Conservation (phyloP, 2,888 invertebrate species). For the Plagodis pulveraria region DNA sequence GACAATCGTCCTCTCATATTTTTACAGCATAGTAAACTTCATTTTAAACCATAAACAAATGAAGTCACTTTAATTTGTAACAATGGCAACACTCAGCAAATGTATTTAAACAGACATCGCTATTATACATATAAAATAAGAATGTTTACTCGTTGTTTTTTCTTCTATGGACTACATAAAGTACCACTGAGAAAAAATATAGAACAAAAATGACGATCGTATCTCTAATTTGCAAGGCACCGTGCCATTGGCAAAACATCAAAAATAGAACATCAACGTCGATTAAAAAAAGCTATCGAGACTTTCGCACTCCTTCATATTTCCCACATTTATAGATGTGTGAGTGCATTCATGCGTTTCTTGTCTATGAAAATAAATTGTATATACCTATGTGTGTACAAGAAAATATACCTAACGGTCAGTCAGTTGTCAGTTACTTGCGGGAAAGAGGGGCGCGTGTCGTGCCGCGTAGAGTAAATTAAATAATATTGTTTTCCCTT, state of each 20-base stretch:
- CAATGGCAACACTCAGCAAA: no score
- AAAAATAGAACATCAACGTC: conserved; percentile 54
- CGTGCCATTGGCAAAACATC: conserved; percentile 54
- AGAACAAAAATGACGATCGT: conserved; percentile 23
- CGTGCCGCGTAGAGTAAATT: conserved; percentile 51
- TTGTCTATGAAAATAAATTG: conserved; percentile 77
- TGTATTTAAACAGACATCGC: no score
- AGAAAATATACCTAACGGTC: conserved; percentile 70
- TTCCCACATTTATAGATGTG: conserved; percentile 36
- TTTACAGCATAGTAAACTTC: no score
- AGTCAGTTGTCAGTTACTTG: conserved; percentile 79
- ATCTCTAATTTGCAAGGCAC: conserved; percentile 23
- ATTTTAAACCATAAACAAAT: no score
- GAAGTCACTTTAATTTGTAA: no score
- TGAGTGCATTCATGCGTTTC: conserved; percentile 63
- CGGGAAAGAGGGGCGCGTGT: conserved; percentile 60
- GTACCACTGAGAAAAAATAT: not conserved
- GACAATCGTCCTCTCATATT: no score
- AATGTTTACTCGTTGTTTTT: no score
- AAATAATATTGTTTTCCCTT: conserved; percentile 58
- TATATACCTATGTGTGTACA: conserved; percentile 63
- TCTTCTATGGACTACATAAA: no score
- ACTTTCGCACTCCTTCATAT: conserved; percentile 42
- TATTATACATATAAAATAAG: no score
- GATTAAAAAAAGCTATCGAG: conserved; percentile 43